phyloP scores from a whole-genome alignment of 2,888 invertebrate genomes.

The Drosophila cognata region DNA sequence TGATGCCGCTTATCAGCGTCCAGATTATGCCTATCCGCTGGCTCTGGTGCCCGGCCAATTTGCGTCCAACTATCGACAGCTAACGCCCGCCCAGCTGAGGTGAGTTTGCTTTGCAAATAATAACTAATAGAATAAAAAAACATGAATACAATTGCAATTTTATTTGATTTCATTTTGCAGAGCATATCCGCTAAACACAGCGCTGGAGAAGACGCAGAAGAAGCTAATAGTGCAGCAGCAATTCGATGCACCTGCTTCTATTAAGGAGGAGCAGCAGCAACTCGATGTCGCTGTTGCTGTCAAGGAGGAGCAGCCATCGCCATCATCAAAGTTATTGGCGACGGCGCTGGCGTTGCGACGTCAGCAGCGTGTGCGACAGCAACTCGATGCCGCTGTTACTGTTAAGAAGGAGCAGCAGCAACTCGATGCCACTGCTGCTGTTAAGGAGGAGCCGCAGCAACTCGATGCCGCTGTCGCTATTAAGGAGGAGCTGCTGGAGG shows the following conservation, averaged over 20 bases:
- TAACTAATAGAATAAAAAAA: not conserved
- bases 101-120: conserved; percentile 75
- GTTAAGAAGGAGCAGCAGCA: not conserved
- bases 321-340: not conserved
- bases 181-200: conserved; percentile 96
- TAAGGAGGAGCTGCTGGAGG: conserved; percentile 1
- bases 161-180: conserved; percentile 83
- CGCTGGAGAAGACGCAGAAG: conserved; percentile 85
- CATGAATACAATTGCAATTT: not conserved
- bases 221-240: not conserved
- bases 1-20: conserved; percentile 51
- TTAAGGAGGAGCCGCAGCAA: conserved; percentile 16
- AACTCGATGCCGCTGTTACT: conserved; percentile 11
- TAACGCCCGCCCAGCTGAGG: conserved; percentile 92
- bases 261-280: conserved; percentile 5
- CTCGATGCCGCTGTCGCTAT: conserved; percentile 8
- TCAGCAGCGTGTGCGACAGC: conserved; percentile 49
- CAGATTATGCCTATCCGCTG: conserved; percentile 92
- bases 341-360: conserved; percentile 42
- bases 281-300: not conserved
- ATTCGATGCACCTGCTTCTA: not conserved
- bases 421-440: not conserved
- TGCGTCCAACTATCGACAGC: conserved; percentile 92
- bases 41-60: conserved; percentile 98
- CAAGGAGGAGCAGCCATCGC: not conserved